A percentile compares a stretch with the other conserved stretches of the same genome.
Evolutionary conservation across 2,797 vertebrate species (phyloP).

Genomic region (Melanotaenia trifasciata): DNA sequence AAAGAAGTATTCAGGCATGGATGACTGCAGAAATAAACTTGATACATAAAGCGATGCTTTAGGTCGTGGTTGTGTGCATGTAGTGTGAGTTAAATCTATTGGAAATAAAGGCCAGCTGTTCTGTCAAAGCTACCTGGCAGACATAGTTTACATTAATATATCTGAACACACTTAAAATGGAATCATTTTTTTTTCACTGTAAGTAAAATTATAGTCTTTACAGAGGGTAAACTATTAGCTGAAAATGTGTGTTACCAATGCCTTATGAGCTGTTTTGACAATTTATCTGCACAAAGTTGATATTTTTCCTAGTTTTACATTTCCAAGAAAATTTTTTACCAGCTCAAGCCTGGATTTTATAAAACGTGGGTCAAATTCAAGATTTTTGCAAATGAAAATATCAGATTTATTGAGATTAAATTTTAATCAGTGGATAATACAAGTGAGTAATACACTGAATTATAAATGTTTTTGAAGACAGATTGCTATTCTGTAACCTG

Average conservation of each 20-base stretch:
- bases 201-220: neutral
- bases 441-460: neutral
- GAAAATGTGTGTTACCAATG: neutral
- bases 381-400: neutral
- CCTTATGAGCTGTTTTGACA: neutral
- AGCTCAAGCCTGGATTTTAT: neutral
- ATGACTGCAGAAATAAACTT: neutral
- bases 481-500: constrained; percentile 1
- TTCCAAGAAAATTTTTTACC: neutral
- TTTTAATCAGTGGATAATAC: neutral
- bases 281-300: neutral
- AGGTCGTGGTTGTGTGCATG: neutral
- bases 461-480: constrained; percentile 1
- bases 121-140: neutral
- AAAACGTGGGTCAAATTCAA: neutral
- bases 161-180: neutral
- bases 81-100: neutral
- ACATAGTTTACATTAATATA: neutral
- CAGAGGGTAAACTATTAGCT: too few species aligned
- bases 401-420: neutral
- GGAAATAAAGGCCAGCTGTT: neutral
- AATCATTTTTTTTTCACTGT: neutral
- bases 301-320: neutral
- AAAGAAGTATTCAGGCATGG: neutral
- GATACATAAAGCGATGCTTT: neutral